Evolutionary conservation across 2,113 vertebrate species (phyloP).

Genomic region (crab-eating macaque (Macaca fascicularis)): DNA sequence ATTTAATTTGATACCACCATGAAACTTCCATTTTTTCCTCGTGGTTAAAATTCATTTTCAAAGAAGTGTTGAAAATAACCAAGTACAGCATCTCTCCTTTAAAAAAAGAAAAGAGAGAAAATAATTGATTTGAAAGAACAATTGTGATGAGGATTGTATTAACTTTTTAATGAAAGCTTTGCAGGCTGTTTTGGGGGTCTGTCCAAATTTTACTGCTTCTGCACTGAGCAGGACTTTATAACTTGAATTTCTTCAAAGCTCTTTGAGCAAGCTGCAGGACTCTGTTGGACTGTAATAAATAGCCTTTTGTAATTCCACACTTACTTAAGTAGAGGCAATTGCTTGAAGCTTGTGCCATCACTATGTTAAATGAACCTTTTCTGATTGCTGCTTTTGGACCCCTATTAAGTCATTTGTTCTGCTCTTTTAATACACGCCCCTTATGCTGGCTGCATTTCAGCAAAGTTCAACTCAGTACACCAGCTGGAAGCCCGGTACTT

Average conservation of each 20-base stretch:
- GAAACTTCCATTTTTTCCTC: constrained; percentile 23
- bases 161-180: constrained; percentile 49
- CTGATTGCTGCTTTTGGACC: constrained; percentile 74
- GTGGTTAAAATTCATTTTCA: constrained; percentile 21
- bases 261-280: constrained; percentile 34
- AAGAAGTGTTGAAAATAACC: constrained; percentile 42
- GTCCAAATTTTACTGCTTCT: constrained; percentile 45
- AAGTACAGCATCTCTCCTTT: not conserved
- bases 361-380: constrained; percentile 71
- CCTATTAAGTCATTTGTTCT: constrained; percentile 79
- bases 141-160: not conserved
- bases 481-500: constrained; percentile 73
- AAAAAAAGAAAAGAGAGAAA: not conserved
- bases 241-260: constrained; percentile 68
- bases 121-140: constrained; percentile 11
- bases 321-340: constrained; percentile 70
- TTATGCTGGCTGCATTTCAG: constrained; percentile 56
- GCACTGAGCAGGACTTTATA: not conserved
- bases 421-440: constrained; percentile 63
- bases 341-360: constrained; percentile 72
- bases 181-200: not conserved
- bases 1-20: not conserved
- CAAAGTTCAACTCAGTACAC: constrained; percentile 2
- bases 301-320: constrained; percentile 74
- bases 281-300: constrained; percentile 68